Conservation (phyloP, 2,888 invertebrate species). For the Drosophila testacea region DNA sequence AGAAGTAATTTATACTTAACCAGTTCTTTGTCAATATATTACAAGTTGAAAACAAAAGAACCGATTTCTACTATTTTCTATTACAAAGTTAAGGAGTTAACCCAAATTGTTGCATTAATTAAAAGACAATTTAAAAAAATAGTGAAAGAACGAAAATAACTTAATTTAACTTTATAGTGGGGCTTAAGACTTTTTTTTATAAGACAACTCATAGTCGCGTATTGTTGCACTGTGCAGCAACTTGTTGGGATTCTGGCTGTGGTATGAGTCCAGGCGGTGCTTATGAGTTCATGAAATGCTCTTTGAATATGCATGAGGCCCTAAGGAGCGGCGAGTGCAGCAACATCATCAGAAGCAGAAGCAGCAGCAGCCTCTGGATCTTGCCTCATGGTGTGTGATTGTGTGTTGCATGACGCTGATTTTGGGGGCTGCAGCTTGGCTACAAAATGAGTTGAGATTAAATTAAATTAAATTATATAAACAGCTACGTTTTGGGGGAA, state of each 20-base stretch:
- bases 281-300: conserved; percentile 78
- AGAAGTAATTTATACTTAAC: too few relatives aligned
- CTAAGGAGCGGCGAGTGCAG: conserved; percentile 69
- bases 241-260: conserved; percentile 14
- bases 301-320: conserved; percentile 79
- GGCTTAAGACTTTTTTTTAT: background rate
- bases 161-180: too few relatives aligned
- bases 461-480: conserved; percentile 66
- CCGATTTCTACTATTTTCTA: too few relatives aligned
- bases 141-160: too few relatives aligned
- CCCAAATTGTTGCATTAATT: too few relatives aligned
- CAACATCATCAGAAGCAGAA: conserved; percentile 8
- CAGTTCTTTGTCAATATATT: too few relatives aligned
- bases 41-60: too few relatives aligned
- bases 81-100: too few relatives aligned
- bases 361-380: conserved; percentile 15
- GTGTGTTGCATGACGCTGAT: conserved; percentile 50
- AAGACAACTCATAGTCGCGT: conserved; percentile 20
- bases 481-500: conserved; percentile 21
- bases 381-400: conserved; percentile 7
- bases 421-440: conserved; percentile 38
- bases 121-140: too few relatives aligned
- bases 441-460: conserved; percentile 60
- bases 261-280: conserved; percentile 60
- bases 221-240: background rate